phyloP scores from a whole-genome alignment of 2,797 vertebrate species.

The Falco biarmicus region DNA sequence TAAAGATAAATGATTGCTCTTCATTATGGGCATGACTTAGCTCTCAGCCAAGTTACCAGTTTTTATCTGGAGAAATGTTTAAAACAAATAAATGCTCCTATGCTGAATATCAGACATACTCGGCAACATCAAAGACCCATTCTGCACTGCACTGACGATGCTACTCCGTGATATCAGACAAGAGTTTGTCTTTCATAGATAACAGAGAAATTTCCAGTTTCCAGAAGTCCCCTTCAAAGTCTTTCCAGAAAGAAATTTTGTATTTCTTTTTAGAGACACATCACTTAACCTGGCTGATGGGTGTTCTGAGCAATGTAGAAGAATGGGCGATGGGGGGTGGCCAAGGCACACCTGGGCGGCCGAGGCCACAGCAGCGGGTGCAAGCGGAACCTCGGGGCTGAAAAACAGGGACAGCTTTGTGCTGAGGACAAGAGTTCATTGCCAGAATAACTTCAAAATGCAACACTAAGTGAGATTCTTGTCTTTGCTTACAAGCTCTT shows the following conservation, averaged over 20 bases:
- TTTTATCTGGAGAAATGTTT: slow-evolving; percentile 60
- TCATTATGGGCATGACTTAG: not conserved
- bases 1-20: not conserved
- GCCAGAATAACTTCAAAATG: not conserved
- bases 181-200: not conserved
- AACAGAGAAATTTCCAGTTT: not conserved
- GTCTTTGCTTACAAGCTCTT: not conserved
- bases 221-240: not conserved
- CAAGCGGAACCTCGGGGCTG: not conserved
- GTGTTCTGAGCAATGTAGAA: not conserved
- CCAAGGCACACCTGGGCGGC: not conserved
- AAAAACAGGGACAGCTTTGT: not conserved
- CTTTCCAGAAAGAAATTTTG: not conserved
- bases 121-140: not conserved
- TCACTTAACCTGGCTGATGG: not conserved
- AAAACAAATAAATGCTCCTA: slow-evolving; percentile 55
- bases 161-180: not conserved
- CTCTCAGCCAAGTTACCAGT: not conserved
- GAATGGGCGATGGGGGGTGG: not conserved
- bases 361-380: not conserved
- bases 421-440: not conserved
- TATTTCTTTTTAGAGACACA: not conserved
- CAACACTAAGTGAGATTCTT: not conserved
- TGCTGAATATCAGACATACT: slow-evolving; percentile 33
- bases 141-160: not conserved